Conservation (phyloP, 2,888 invertebrate genomes). For the Eilema caniola region DNA sequence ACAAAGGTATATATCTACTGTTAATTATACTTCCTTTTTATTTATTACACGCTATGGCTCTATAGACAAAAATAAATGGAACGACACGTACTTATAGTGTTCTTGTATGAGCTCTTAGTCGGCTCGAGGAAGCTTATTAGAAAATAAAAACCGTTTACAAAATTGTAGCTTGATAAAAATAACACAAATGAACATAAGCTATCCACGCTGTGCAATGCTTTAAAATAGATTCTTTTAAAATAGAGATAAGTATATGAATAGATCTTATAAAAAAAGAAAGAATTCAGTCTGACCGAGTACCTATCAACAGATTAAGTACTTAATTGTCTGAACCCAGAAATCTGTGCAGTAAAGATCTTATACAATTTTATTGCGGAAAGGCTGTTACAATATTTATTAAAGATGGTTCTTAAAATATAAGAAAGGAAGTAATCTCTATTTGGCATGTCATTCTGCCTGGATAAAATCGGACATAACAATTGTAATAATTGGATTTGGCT, state of each 20-base stretch:
- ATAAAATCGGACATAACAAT: constrained; percentile 25
- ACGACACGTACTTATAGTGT: constrained; percentile 32
- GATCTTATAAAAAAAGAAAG: not conserved
- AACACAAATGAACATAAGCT: too few species aligned
- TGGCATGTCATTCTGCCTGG: constrained; percentile 13
- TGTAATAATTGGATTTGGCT: not conserved
- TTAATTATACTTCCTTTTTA: not conserved
- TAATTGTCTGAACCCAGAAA: constrained; percentile 13
- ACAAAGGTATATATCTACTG: not conserved
- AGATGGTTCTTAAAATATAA: constrained; percentile 22
- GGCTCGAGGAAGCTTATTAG: too few species aligned
- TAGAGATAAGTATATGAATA: not conserved
- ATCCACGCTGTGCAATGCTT: not conserved
- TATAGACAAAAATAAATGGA: constrained; percentile 13
- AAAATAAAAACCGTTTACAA: too few species aligned
- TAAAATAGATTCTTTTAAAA: not conserved
- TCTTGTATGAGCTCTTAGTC: not conserved
- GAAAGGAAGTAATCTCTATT: constrained; percentile 21
- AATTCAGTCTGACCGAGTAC: constrained; percentile 3
- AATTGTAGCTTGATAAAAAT: too few species aligned
- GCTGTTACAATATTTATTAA: constrained; percentile 25
- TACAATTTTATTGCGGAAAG: constrained; percentile 24
- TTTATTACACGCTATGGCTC: not conserved
- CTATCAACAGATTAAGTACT: constrained; percentile 10
- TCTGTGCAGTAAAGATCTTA: constrained; percentile 16